Conservation (phyloP, 1,140 invertebrate species). For the Philaenus spumarius region DNA sequence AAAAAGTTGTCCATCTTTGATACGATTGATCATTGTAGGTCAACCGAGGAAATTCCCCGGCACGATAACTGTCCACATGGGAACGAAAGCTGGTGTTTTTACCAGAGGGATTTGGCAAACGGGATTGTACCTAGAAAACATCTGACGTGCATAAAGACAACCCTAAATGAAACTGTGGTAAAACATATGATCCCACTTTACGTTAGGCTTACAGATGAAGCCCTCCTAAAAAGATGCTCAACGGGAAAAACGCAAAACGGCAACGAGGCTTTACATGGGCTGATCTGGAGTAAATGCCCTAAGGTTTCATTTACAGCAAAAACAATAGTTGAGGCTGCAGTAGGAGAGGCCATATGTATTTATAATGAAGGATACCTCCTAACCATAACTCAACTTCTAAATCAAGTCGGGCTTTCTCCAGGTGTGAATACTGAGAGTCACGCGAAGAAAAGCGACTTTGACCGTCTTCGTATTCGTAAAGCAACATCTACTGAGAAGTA, state of each 20-base stretch:
- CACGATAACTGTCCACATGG: not conserved
- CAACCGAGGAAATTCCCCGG: not conserved
- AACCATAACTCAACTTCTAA: not conserved
- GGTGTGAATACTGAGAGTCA: not conserved
- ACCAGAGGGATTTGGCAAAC: not conserved
- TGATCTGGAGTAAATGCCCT: not conserved
- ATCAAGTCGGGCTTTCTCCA: not conserved
- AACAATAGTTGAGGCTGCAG: not conserved
- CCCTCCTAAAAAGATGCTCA: not conserved
- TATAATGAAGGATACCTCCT: not conserved
- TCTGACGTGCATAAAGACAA: not conserved
- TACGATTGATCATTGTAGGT: not conserved
- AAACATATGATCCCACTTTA: not conserved
- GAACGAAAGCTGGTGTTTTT: not conserved
- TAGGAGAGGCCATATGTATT: not conserved
- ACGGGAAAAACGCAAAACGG: not conserved
- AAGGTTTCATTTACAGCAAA: not conserved
- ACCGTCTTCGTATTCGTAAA: no score
- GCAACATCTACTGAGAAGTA: no score
- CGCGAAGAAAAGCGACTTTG: no score
- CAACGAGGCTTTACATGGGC: not conserved
- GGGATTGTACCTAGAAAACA: not conserved
- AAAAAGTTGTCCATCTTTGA: slow-evolving; percentile 16
- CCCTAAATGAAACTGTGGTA: not conserved
- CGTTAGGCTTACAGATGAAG: not conserved